Conservation (phyloP, 2,113 vertebrate species). For the Anthoscopus minutus region DNA sequence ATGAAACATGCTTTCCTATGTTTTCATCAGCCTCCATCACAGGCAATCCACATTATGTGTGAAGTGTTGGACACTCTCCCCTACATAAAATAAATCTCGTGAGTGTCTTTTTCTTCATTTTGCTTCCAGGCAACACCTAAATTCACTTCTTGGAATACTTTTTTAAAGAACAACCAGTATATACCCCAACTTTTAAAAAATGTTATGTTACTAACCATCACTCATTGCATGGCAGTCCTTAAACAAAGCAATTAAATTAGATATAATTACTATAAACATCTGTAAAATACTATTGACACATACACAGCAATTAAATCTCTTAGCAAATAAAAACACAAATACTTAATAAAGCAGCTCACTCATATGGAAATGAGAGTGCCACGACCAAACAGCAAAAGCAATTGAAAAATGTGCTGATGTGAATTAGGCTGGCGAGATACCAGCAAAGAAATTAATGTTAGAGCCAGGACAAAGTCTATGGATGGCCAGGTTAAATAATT, state of each 20-base stretch:
- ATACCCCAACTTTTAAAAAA: background rate
- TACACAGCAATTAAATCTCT: constrained; percentile 30
- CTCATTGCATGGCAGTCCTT: background rate
- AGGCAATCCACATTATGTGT: background rate
- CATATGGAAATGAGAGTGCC: background rate
- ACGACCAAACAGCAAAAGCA: background rate
- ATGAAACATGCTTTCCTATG: background rate
- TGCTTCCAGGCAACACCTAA: background rate
- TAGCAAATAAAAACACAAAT: background rate
- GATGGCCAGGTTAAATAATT: background rate
- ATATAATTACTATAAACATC: constrained; percentile 4
- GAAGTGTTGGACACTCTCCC: background rate
- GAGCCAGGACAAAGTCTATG: background rate
- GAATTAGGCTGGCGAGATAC: background rate
- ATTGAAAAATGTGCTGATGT: background rate
- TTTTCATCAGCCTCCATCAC: background rate
- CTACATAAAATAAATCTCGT: background rate
- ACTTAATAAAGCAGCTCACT: background rate
- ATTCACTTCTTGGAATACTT: background rate
- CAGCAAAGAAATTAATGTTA: background rate
- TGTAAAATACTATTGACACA: constrained; percentile 34
- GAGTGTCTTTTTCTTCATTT: background rate
- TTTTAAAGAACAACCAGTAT: background rate
- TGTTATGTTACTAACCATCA: background rate
- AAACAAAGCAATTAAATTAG: constrained; percentile 26